Evolutionary conservation across 2,888 invertebrate species (phyloP), one percentile per base, ranked within the genome.

Genomic region (Agriopis aurantiaria): DNA sequence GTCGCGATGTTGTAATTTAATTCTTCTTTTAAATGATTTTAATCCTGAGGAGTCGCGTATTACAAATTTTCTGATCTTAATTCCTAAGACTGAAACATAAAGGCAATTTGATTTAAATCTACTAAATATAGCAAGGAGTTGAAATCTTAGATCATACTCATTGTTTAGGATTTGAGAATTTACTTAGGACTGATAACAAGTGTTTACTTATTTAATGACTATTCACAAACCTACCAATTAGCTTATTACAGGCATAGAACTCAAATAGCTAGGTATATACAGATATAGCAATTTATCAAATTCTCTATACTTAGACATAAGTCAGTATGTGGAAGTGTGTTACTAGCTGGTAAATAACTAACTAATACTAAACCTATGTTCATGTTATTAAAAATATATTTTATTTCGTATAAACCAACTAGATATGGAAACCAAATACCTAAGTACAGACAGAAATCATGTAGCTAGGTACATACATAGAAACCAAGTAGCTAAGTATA

Each of bases 91-190:
- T 55, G 55, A 41, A 55, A 55, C n/a, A 41, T 41, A 8, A 14
- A 14, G 17, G 14, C 43, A 17, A 57, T 53, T 53, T 33, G 11
- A 57, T 57, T 14, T 10, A 4, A 43, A 43, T 5, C 43, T 17
- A 10, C 14, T 43, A 43, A 12, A 43, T 45, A 43, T 57, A 17
- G 43, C 14, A 9, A 11, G 7, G 12, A 41, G 11, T 6, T 55
- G 40, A 41, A 41, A 43, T 43, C 9, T 43, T 14, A 11, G 43
- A 12, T 8, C 4, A 11, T 40, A 9, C 0, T 53, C 40, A 53
- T 48, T 55, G 59, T 41, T 55, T 45, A 33, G 55, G 41, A 41
- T 23, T 48, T 51, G 51, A 61, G 33, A 56, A 56, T 56, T 52
- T 17, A 46, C 46, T 41, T 61, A 40, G 48, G 23, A 61, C 51